Evolutionary conservation across 2,888 invertebrate genomes (phyloP).

Genomic region (Ommatoiulus sabulosus): DNA sequence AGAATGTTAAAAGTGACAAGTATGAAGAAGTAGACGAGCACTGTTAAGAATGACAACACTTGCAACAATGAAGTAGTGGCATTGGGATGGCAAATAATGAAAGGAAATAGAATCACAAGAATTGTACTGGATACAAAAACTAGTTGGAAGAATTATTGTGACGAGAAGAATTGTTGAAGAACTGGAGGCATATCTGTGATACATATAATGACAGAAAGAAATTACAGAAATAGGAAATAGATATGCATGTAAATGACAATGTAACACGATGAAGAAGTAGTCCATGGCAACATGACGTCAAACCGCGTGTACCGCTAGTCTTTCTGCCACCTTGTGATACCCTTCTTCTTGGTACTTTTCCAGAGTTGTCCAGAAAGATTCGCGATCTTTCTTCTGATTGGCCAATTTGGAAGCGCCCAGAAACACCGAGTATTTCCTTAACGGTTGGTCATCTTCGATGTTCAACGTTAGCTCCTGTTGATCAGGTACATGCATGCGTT

Average conservation of each 20-base stretch:
- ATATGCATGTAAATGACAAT: too few relatives aligned
- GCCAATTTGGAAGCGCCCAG: constrained; percentile 28
- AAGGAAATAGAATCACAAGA: neutral
- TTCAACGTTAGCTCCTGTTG: neutral
- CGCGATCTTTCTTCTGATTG: constrained; percentile 38
- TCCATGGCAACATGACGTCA: neutral
- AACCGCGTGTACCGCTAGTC: neutral
- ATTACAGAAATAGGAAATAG: too few relatives aligned
- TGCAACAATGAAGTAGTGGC: too few relatives aligned
- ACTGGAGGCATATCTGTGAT: neutral
- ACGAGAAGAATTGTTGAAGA: too few relatives aligned
- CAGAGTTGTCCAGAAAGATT: constrained; percentile 37
- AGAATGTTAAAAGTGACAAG: too few relatives aligned
- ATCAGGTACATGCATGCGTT: too few relatives aligned
- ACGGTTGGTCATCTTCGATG: constrained; percentile 41
- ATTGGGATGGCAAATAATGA: too few relatives aligned
- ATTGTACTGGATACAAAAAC: too few relatives aligned
- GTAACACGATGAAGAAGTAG: too few relatives aligned
- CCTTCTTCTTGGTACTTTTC: constrained; percentile 33
- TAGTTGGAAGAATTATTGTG: too few relatives aligned
- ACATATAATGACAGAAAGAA: neutral
- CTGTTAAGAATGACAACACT: too few relatives aligned
- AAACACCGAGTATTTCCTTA: constrained; percentile 37
- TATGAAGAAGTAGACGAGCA: too few relatives aligned
- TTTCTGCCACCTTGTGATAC: constrained; percentile 10